Percentiles rank a stretch among this genome's conserved stretches.
phyloP scores from a whole-genome alignment of 2,797 vertebrate genomes.

The Rhyacichthys aspro region DNA sequence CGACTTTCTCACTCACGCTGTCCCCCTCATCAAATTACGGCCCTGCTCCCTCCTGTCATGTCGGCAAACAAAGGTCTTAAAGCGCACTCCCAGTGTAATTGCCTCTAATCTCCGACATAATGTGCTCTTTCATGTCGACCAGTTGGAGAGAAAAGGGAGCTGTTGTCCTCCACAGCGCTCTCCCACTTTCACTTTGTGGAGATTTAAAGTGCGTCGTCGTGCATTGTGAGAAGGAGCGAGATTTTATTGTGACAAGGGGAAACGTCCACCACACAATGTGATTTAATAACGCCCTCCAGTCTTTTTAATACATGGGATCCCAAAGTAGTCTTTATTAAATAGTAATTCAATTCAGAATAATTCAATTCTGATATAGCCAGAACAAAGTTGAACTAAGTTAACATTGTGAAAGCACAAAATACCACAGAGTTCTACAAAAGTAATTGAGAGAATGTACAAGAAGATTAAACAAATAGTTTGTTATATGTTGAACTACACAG shows the following conservation, averaged over 20 bases:
- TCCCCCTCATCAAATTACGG: slow-evolving; percentile 79
- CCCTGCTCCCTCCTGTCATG: slow-evolving; percentile 74
- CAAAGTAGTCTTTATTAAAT: background rate
- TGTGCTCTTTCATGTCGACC: slow-evolving; percentile 75
- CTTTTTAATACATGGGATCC: slow-evolving; percentile 1
- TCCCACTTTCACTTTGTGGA: slow-evolving; percentile 60
- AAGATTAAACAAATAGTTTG: background rate
- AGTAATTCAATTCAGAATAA: background rate
- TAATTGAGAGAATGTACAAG: background rate
- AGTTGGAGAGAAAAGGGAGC: slow-evolving; percentile 66
- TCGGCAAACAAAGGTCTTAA: slow-evolving; percentile 80
- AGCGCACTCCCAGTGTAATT: slow-evolving; percentile 76
- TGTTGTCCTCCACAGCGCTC: slow-evolving; percentile 61
- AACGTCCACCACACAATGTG: background rate
- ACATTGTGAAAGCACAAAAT: background rate
- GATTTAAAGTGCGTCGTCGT: slow-evolving; percentile 17
- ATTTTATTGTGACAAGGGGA: slow-evolving; percentile 30
- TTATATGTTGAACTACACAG: background rate
- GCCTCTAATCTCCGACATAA: slow-evolving; percentile 80
- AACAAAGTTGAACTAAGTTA: background rate
- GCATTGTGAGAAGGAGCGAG: slow-evolving; percentile 4
- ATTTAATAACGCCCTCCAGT: slow-evolving; percentile 41
- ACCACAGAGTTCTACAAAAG: no score
- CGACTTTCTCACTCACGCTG: slow-evolving; percentile 68
- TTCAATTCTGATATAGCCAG: background rate